These are phyloP conservation scores for Ctenicera cuprea DNA, from an alignment of 2,888 invertebrate species.

Conservation along the genomic window DNA sequence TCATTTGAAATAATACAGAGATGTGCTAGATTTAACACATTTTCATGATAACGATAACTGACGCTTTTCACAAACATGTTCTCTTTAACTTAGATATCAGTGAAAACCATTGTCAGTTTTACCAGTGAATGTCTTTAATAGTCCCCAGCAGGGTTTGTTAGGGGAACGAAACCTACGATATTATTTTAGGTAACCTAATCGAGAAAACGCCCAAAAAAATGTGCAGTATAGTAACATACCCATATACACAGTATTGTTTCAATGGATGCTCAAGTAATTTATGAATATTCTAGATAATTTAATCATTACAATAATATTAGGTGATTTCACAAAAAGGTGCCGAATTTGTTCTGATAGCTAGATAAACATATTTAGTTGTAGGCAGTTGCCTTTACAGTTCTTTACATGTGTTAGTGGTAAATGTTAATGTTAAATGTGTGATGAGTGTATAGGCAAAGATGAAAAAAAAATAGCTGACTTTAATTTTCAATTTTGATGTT, in stretches of 20 bases:
- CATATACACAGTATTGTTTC: neutral
- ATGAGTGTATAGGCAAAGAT: too few species aligned
- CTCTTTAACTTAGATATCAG: neutral
- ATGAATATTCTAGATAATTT: too few species aligned
- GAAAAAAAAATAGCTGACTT: too few species aligned
- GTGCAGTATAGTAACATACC: too few species aligned
- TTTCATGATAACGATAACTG: slow-evolving; percentile 11
- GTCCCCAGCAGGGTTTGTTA: neutral
- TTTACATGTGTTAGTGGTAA: too few species aligned
- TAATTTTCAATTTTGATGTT: too few species aligned
- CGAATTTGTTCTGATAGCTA: too few species aligned
- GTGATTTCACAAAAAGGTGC: too few species aligned
- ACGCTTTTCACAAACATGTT: slow-evolving; percentile 2
- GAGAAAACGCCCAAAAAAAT: too few species aligned
- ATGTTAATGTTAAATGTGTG: too few species aligned
- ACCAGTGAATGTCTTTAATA: neutral
- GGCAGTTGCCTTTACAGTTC: too few species aligned
- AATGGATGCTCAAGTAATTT: neutral
- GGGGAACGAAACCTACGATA: neutral
- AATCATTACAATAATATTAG: slow-evolving; percentile 4
- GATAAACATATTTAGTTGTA: too few species aligned
- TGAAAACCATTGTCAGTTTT: neutral
- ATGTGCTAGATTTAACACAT: slow-evolving; percentile 10
- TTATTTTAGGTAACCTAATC: neutral
- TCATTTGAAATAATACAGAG: slow-evolving; percentile 13